Evolutionary conservation across 2,797 vertebrate genomes (phyloP).

Genomic region (Darevskia nairensis): DNA sequence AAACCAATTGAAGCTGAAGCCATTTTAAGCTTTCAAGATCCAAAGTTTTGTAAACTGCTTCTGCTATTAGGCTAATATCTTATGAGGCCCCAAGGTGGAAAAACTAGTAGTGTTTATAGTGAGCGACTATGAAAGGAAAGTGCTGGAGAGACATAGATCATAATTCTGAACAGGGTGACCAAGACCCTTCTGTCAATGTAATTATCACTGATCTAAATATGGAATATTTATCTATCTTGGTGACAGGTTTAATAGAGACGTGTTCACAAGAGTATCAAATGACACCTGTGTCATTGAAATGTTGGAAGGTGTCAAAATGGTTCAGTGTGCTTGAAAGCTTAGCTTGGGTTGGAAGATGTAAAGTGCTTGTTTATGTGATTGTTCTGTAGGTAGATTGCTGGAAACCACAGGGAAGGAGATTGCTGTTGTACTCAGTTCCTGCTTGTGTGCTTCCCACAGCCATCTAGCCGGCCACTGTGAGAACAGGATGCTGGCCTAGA

Average conservation of each 20-base stretch:
- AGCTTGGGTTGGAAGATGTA: conserved; percentile 1
- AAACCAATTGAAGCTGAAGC: background rate
- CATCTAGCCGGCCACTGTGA: no score
- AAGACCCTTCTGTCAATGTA: conserved; percentile 30
- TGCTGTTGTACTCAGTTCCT: background rate
- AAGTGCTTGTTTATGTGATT: background rate
- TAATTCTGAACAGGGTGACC: background rate
- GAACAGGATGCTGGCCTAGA: no score
- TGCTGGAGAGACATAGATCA: conserved; percentile 12
- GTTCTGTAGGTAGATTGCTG: background rate
- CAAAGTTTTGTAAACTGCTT: background rate
- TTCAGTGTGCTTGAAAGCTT: conserved; percentile 12
- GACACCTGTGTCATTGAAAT: background rate
- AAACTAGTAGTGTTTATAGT: background rate
- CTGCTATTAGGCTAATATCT: background rate
- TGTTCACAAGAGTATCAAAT: conserved; percentile 13
- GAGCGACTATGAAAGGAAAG: background rate
- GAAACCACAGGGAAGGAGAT: no score
- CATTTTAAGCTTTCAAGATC: background rate
- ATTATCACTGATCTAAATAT: conserved; percentile 37
- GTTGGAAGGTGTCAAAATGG: conserved; percentile 11
- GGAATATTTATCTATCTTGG: conserved; percentile 1
- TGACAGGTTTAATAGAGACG: conserved; percentile 4
- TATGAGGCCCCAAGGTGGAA: background rate
- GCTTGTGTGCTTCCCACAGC: no score